Conservation (phyloP, 2,797 vertebrate species). For the Coluber constrictor region DNA sequence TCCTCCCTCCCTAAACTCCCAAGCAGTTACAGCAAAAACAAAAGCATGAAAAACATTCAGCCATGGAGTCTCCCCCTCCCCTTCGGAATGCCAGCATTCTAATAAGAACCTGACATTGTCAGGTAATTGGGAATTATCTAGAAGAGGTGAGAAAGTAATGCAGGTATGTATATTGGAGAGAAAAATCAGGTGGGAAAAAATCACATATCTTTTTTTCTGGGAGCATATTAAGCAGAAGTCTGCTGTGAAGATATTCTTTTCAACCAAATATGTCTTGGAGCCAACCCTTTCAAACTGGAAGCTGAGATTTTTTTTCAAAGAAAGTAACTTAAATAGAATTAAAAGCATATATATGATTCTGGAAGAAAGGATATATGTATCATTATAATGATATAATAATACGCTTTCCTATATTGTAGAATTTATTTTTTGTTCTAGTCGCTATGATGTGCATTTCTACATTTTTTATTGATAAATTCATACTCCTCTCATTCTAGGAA, state of each 20-base stretch:
- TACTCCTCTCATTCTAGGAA: conserved; percentile 77
- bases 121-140: background rate
- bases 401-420: background rate
- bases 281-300: background rate
- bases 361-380: background rate
- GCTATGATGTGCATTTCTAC: conserved; percentile 17
- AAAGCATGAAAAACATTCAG: too few relatives aligned
- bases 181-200: background rate
- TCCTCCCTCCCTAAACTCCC: too few relatives aligned
- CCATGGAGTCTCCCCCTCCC: too few relatives aligned
- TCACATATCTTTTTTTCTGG: background rate
- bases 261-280: background rate
- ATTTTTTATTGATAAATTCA: conserved; percentile 56
- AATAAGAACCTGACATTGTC: background rate
- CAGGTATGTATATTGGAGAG: background rate
- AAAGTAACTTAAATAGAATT: background rate
- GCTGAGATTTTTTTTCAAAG: background rate
- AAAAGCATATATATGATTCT: background rate
- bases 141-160: background rate
- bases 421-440: background rate
- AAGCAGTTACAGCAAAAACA: too few relatives aligned
- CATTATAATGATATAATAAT: background rate
- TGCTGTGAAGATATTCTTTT: background rate
- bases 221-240: background rate
- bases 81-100: too few relatives aligned